phyloP scores from a whole-genome alignment of 2,797 vertebrate genomes.

The Acanthurus tractus region DNA sequence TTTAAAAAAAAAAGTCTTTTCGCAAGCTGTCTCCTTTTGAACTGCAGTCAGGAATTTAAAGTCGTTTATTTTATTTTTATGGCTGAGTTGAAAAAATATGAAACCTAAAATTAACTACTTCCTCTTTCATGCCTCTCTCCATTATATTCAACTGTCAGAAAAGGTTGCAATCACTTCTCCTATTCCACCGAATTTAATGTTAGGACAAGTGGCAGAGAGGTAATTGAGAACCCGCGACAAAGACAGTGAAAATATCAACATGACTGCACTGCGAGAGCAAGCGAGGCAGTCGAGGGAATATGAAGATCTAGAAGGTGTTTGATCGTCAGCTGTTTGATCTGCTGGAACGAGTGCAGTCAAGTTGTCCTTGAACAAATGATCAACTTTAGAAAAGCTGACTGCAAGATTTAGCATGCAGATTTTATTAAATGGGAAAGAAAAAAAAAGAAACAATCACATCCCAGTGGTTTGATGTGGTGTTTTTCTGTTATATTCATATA shows the following conservation, averaged over 20 bases:
- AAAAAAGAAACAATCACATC: background rate
- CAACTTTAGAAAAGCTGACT: slow-evolving; percentile 27
- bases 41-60: background rate
- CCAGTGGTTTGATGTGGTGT: background rate
- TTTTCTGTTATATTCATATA: slow-evolving; percentile 18
- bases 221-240: background rate
- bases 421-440: slow-evolving; percentile 21
- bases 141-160: background rate
- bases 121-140: background rate
- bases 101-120: slow-evolving; percentile 1
- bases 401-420: slow-evolving; percentile 34
- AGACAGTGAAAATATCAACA: slow-evolving; percentile 13
- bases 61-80: background rate
- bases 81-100: background rate
- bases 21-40: background rate
- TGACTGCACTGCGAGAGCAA: slow-evolving; percentile 9
- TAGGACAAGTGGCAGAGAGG: background rate
- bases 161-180: no score
- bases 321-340: slow-evolving; percentile 52
- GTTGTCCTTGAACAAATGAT: slow-evolving; percentile 44
- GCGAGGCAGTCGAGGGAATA: slow-evolving; percentile 19
- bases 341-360: slow-evolving; percentile 20
- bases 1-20: background rate
- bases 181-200: background rate
- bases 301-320: slow-evolving; percentile 45